A percentile compares a stretch with the other conserved stretches of the same genome.
Evolutionary conservation across 2,888 invertebrate species (phyloP).

Genomic region (Perdita meconis): DNA sequence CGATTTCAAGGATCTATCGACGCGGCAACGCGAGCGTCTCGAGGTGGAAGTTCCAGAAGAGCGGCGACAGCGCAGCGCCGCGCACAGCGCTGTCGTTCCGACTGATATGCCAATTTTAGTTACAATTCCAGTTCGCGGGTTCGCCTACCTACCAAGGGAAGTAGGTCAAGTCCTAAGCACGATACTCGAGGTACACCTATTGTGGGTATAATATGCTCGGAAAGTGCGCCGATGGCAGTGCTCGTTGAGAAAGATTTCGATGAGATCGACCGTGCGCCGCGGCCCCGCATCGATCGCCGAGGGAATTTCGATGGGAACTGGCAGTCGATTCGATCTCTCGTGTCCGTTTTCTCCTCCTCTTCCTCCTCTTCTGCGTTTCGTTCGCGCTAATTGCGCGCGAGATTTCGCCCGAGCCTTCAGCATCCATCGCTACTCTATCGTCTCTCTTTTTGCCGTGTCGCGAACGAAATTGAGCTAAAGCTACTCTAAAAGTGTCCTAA

Average conservation of each 20-base stretch:
- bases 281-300: conserved; percentile 20
- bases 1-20: conserved; percentile 21
- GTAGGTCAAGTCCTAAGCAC: conserved; percentile 51
- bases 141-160: conserved; percentile 33
- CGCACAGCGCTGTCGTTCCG: conserved; percentile 46
- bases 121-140: conserved; percentile 61
- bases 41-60: conserved; percentile 59
- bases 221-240: conserved; percentile 70
- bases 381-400: conserved; percentile 43
- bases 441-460: too few relatives aligned
- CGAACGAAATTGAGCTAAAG: too few relatives aligned
- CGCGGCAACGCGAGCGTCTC: neutral
- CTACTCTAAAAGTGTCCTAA: too few relatives aligned
- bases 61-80: conserved; percentile 35
- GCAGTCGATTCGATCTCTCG: conserved; percentile 40
- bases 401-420: conserved; percentile 37
- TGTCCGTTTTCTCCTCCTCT: conserved; percentile 1
- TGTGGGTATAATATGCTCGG: conserved; percentile 28
- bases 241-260: conserved; percentile 60
- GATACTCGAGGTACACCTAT: conserved; percentile 44
- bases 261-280: conserved; percentile 45
- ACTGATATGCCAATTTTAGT: conserved; percentile 73
- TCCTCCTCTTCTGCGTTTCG: conserved; percentile 25
- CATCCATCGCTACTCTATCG: conserved; percentile 34
- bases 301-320: conserved; percentile 5